Conservation (phyloP, 2,113 vertebrate genomes). For the Lucifuga dentata region DNA sequence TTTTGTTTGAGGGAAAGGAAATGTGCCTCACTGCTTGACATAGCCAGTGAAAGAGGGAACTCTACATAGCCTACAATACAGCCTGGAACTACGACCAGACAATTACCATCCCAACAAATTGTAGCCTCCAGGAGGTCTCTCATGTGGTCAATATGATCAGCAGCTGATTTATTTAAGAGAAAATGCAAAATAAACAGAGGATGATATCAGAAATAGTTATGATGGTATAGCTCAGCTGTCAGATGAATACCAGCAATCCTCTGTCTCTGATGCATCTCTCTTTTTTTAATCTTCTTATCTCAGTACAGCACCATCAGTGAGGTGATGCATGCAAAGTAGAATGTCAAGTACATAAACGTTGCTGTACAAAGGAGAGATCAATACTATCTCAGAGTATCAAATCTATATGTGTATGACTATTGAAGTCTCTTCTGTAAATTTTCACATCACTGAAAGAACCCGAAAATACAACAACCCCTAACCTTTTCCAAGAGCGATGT, state of each 20-base stretch:
- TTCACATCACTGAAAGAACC: no score
- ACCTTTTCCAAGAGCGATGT: conserved; percentile 30
- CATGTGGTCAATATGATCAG: no score
- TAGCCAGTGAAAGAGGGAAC: conserved; percentile 8
- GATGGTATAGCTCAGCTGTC: not conserved
- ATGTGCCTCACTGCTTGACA: no score
- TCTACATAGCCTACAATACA: no score
- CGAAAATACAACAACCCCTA: conserved; percentile 34
- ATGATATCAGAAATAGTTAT: not conserved
- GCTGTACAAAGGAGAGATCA: conserved; percentile 35
- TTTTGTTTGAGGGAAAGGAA: not conserved
- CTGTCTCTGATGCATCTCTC: not conserved
- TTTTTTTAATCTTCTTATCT: not conserved
- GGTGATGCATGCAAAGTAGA: conserved; percentile 32
- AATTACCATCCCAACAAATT: not conserved
- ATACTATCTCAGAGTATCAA: no score
- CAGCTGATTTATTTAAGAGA: no score
- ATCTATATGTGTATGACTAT: no score
- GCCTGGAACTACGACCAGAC: not conserved
- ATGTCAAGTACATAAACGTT: conserved; percentile 24
- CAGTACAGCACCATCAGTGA: conserved; percentile 9
- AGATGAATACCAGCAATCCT: not conserved
- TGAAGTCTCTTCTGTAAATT: no score
- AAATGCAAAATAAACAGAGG: not conserved
- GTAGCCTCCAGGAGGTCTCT: no score